These are phyloP conservation scores for Radopholus similis DNA, from an alignment of 1,140 invertebrate genomes.

Conservation along the genomic window DNA sequence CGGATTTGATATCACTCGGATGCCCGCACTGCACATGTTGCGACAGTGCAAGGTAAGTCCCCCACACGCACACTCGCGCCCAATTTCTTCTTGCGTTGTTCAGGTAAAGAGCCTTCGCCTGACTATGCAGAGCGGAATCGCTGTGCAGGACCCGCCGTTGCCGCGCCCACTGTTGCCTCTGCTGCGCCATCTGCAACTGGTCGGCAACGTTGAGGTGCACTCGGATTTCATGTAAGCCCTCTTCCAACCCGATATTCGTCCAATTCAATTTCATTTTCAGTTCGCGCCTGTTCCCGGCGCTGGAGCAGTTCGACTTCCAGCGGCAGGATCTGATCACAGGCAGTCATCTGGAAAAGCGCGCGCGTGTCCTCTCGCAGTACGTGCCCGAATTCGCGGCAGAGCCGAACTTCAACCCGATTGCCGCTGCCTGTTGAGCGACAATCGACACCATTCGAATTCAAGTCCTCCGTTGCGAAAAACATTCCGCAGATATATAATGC, in stretches of 20 bases:
- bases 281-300: constrained; percentile 37
- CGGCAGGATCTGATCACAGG: constrained; percentile 36
- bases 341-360: not conserved
- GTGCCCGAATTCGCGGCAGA: constrained; percentile 5
- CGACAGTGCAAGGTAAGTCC: constrained; percentile 24
- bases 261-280: too few relatives aligned
- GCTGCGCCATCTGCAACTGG: constrained; percentile 30
- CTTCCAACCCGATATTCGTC: too few relatives aligned
- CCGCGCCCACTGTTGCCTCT: constrained; percentile 17
- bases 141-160: constrained; percentile 26
- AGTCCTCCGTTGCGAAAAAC: too few relatives aligned
- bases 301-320: constrained; percentile 35
- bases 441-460: too few relatives aligned
- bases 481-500: too few relatives aligned
- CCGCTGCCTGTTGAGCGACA: constrained; percentile 10
- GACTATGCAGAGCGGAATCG: constrained; percentile 48
- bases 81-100: not conserved
- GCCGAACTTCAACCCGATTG: not conserved
- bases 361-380: constrained; percentile 5
- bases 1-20: constrained; percentile 41
- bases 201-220: constrained; percentile 29
- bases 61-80: not conserved
- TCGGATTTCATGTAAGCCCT: constrained; percentile 21
- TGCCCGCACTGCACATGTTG: constrained; percentile 40
- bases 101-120: constrained; percentile 41